Conservation (phyloP, 1,140 invertebrate species). For the Carcinoscorpius rotundicauda region DNA sequence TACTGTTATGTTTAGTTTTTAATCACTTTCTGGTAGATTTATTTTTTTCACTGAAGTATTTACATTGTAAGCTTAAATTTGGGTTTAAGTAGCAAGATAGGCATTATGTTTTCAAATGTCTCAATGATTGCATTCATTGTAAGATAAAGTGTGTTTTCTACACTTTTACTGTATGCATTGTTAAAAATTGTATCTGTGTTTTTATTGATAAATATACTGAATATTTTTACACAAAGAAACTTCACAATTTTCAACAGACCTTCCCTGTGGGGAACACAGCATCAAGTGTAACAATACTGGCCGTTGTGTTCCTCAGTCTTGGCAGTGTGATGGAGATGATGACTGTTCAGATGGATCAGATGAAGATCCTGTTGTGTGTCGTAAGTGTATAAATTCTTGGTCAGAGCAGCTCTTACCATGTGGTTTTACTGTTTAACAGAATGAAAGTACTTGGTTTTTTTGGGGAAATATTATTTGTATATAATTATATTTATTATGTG, state of each 20-base stretch:
- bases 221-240: too few species aligned
- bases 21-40: not conserved
- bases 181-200: too few species aligned
- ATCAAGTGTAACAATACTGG: slow-evolving; percentile 86
- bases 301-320: slow-evolving; percentile 81
- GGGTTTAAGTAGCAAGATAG: too few species aligned
- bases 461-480: too few species aligned
- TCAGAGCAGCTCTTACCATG: slow-evolving; percentile 7
- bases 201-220: too few species aligned
- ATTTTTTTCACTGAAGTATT: too few species aligned
- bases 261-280: slow-evolving; percentile 64
- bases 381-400: slow-evolving; percentile 38
- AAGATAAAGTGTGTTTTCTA: too few species aligned
- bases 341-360: slow-evolving; percentile 91
- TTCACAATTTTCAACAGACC: not conserved
- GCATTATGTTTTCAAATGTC: too few species aligned
- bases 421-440: slow-evolving; percentile 16
- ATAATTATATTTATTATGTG: slow-evolving; percentile 3
- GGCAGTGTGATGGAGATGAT: slow-evolving; percentile 68
- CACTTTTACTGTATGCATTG: too few species aligned
- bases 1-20: not conserved
- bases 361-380: slow-evolving; percentile 75
- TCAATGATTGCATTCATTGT: too few species aligned
- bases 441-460: not conserved
- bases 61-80: too few species aligned